phyloP scores from a whole-genome alignment of 2,888 invertebrate species.

The Augochlorella aurata region DNA sequence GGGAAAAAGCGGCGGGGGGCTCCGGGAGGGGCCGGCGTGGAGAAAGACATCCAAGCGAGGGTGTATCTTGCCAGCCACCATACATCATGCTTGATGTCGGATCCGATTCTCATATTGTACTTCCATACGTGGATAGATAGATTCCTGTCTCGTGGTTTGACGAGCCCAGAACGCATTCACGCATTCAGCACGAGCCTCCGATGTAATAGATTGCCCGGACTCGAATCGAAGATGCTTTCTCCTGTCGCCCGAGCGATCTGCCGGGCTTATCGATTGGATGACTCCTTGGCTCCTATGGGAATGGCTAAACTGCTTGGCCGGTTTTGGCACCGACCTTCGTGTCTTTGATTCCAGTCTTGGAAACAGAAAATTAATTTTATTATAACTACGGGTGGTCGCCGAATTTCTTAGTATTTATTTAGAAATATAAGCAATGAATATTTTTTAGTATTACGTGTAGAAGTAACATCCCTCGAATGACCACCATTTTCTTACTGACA shows the following conservation, averaged over 20 bases:
- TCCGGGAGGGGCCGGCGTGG: constrained; percentile 6
- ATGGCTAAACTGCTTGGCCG: not conserved
- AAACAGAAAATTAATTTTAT: no score
- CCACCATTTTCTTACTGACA: no score
- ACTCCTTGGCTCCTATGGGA: not conserved
- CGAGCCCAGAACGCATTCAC: constrained; percentile 46
- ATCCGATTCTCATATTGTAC: constrained; percentile 79
- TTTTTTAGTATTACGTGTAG: no score
- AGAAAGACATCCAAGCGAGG: constrained; percentile 71
- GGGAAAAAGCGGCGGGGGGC: not conserved
- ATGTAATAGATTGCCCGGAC: constrained; percentile 42
- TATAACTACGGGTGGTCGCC: no score
- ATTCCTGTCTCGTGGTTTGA: constrained; percentile 62
- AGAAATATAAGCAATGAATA: no score
- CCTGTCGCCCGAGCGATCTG: constrained; percentile 1
- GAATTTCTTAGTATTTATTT: no score
- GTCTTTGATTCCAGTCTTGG: no score
- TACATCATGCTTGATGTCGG: constrained; percentile 80
- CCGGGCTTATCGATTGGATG: not conserved
- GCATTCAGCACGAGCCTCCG: constrained; percentile 50
- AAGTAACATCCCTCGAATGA: no score
- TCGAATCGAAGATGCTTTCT: constrained; percentile 40
- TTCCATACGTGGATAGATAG: constrained; percentile 68
- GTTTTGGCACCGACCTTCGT: no score
- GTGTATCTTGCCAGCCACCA: constrained; percentile 74